phyloP scores from a whole-genome alignment of 2,888 invertebrate species.

The Hedya salicella region DNA sequence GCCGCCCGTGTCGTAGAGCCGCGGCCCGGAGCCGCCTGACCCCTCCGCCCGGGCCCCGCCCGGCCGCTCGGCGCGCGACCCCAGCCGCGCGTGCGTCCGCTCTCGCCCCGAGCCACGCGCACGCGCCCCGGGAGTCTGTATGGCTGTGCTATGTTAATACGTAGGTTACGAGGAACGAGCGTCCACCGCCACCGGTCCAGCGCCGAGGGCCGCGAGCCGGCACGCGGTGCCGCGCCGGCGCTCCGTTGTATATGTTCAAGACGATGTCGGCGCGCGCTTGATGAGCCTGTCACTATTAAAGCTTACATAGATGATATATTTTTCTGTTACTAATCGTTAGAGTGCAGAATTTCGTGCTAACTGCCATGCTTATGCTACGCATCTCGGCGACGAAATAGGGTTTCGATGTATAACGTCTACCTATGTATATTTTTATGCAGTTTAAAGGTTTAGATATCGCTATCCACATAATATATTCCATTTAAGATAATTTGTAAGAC shows the following conservation, averaged over 20 bases:
- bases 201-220: slow-evolving; percentile 61
- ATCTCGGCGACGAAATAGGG: slow-evolving; percentile 75
- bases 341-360: slow-evolving; percentile 82
- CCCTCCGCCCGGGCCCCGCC: slow-evolving; percentile 58
- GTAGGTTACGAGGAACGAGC: slow-evolving; percentile 70
- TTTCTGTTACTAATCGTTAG: slow-evolving; percentile 75
- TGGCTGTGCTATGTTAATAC: slow-evolving; percentile 81
- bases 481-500: slow-evolving; percentile 76
- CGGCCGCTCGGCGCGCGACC: slow-evolving; percentile 69
- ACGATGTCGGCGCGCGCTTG: slow-evolving; percentile 50
- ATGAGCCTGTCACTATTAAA: slow-evolving; percentile 54
- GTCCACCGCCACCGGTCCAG: slow-evolving; percentile 61
- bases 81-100: slow-evolving; percentile 38
- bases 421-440: slow-evolving; percentile 65
- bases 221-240: slow-evolving; percentile 44
- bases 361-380: slow-evolving; percentile 81
- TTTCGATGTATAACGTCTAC: slow-evolving; percentile 62
- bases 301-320: slow-evolving; percentile 73
- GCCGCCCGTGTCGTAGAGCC: slow-evolving; percentile 79
- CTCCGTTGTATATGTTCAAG: slow-evolving; percentile 40
- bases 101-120: slow-evolving; percentile 50
- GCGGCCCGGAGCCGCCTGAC: slow-evolving; percentile 61
- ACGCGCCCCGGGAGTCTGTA: slow-evolving; percentile 61
- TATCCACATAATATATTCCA: slow-evolving; percentile 80
- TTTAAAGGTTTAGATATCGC: slow-evolving; percentile 70